These are phyloP conservation scores for Hemiscyllium ocellatum DNA, from an alignment of 2,113 vertebrate genomes.

Conservation along the genomic window DNA sequence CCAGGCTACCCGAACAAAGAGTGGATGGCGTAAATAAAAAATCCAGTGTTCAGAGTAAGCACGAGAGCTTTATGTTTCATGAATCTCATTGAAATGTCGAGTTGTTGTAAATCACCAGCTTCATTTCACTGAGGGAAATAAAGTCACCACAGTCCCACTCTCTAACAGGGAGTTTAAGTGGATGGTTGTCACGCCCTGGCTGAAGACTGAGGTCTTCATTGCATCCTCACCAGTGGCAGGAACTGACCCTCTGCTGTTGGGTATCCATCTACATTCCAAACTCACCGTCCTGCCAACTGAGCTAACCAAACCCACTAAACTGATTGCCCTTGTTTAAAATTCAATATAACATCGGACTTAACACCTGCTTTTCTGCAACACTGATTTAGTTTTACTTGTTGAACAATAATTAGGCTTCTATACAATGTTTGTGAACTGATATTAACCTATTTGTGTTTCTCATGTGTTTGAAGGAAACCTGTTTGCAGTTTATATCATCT, in stretches of 20 bases:
- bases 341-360: background rate
- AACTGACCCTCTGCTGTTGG: no score
- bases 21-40: background rate
- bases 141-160: no score
- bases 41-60: background rate
- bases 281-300: no score
- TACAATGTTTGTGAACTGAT: background rate
- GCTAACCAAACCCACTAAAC: no score
- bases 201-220: no score
- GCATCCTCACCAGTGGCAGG: no score
- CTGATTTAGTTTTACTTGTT: background rate
- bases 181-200: no score
- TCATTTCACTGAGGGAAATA: no score
- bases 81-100: background rate
- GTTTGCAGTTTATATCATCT: slow-evolving; percentile 35
- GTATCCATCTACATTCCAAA: no score
- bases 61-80: background rate
- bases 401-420: background rate
- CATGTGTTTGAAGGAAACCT: slow-evolving; percentile 17
- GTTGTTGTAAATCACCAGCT: background rate
- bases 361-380: background rate
- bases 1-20: background rate
- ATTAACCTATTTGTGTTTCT: background rate
- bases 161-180: no score
- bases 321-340: background rate